Evolutionary conservation across 2,113 vertebrate genomes (phyloP).

Genomic region (Tylochromis polylepis): DNA sequence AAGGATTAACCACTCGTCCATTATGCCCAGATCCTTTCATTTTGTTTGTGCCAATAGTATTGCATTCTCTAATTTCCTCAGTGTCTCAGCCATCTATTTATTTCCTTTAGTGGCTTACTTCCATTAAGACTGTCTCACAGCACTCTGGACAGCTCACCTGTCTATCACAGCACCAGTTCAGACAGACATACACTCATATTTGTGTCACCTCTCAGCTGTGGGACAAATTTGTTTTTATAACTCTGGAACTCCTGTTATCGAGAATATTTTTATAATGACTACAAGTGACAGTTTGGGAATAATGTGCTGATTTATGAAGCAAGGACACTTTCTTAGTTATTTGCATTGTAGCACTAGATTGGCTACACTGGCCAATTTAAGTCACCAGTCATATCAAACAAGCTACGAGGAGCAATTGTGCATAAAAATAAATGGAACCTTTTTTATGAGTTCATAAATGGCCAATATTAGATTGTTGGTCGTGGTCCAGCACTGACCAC

Average conservation of each 20-base stretch:
- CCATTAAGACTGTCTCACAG: neutral
- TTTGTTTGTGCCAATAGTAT: neutral
- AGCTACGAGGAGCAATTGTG: neutral
- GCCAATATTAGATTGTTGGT: neutral
- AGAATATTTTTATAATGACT: neutral
- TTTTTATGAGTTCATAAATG: neutral
- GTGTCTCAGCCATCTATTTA: neutral
- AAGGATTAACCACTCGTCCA: neutral
- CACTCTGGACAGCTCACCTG: neutral
- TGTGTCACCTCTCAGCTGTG: neutral
- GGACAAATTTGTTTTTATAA: neutral
- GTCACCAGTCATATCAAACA: neutral
- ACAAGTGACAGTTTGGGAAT: neutral
- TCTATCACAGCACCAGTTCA: neutral
- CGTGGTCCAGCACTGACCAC: neutral
- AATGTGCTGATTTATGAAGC: neutral
- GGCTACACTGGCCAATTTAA: neutral
- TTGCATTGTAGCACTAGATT: neutral
- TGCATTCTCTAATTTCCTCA: neutral
- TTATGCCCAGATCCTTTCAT: neutral
- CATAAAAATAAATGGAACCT: neutral
- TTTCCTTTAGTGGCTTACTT: neutral
- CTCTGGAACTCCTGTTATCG: neutral
- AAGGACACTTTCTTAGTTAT: neutral
- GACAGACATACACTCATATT: neutral